Conservation (phyloP, 2,797 vertebrate species). For the Clarias pachynema region DNA sequence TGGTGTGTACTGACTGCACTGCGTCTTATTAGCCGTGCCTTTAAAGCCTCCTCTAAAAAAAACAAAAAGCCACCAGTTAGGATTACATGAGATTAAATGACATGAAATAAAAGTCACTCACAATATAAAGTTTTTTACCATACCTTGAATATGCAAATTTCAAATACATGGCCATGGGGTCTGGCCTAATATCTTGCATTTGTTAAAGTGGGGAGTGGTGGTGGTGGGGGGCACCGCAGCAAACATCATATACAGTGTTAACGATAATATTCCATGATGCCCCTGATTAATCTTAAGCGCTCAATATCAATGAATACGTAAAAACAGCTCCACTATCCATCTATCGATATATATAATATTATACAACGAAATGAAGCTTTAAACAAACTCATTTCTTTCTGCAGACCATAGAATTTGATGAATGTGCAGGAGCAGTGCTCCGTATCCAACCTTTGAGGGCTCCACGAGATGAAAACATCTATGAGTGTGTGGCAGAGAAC, state of each 20-base stretch:
- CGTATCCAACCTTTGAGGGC: slow-evolving; percentile 95
- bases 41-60: slow-evolving; percentile 47
- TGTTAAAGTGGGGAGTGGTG: not conserved
- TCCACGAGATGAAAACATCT: slow-evolving; percentile 93
- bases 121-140: not conserved
- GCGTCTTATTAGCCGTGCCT: slow-evolving; percentile 75
- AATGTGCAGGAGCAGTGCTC: slow-evolving; percentile 91
- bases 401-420: slow-evolving; percentile 96
- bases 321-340: too few species aligned
- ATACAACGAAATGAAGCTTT: not conserved
- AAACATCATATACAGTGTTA: not conserved
- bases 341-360: too few species aligned
- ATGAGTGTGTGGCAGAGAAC: slow-evolving; percentile 95
- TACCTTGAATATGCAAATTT: not conserved
- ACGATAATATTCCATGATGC: not conserved
- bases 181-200: not conserved
- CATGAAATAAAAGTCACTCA: not conserved
- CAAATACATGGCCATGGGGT: not conserved
- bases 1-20: slow-evolving; percentile 65
- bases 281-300: not conserved
- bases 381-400: not conserved
- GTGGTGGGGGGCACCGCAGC: not conserved
- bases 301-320: not conserved
- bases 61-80: slow-evolving; percentile 15
- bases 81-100: slow-evolving; percentile 28